Evolutionary conservation across 1,140 invertebrate genomes (phyloP), one percentile per base, ranked within the genome.

Genomic region (Pemphigus obesinymphae): DNA sequence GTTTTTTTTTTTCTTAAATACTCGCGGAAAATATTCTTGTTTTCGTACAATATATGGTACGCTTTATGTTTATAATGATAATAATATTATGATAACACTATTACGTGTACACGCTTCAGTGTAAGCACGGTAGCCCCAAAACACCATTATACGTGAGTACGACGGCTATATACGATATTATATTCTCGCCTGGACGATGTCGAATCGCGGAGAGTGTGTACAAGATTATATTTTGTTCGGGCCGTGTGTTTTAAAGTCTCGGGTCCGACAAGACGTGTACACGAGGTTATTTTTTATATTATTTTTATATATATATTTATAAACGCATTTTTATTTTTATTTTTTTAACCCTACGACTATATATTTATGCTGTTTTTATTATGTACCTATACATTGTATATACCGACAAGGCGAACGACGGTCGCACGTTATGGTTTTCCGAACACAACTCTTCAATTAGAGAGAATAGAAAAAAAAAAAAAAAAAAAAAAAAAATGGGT

Each of bases 361-460:
- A 53, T n/a, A n/a, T n/a, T n/a, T n/a, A n/a, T n/a, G n/a, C n/a
- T 78, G 55, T 76, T 78, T 78, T n/a, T n/a, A 37, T 37, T 55
- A 53, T 53, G 45, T 75, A 75, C 31, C 34, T 70, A 40, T 40
- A 40, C 10, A 40, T n/a, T n/a, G n/a, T 11, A 11, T 11, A 13
- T 13, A 45, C 40, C 31, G 50, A 43, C 53, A 43, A 43, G n/a
- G n/a, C 75, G 20, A 78, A 78, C 75, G 43, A 40, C 55, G 48
- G 75, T 61, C 34, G 75, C 55, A 80, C 76, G 55, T 63, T 61
- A 61, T 61, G 55, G 76, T 63, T 61, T 80, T 31, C 23, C 76
- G 26, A 80, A 80, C 76, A 80, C 76, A 63, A 80, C 76, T 80
- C 76, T 80, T 80, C 76, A 80, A 80, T 80, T 80, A 80, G 76